Base-by-base conservation (phyloP, 2,797 vertebrate species). In the Danio kyathit region DNA sequence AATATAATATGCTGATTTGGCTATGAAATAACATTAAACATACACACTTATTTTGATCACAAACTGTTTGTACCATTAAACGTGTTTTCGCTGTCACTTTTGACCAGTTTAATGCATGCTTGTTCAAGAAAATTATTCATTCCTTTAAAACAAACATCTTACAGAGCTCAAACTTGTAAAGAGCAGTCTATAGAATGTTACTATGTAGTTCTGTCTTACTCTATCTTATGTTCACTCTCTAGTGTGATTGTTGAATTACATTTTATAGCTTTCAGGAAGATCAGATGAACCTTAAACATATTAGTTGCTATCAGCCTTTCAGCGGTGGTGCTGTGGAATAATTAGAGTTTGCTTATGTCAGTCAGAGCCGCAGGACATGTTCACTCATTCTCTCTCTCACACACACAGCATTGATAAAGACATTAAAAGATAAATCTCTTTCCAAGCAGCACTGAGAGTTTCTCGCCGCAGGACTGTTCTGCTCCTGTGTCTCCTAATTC, bases 341-440 rank as follows among this genome's bases (percentile, higher is more conserved):
- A 67, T 76, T 70, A 41, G 41, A 63, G 74, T 77, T 46, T 70
- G n/a, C 29, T 76, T 73, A 73, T 44, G 60, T 85, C 81, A 67
- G 56, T 60, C 41, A 63, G 46, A 21, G 72, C 65, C 40, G 38
- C 80, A 64, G 17, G 11, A 6, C 4, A 14, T 11, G 6, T 17
- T 4, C n/a, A 17, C 17, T 46, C 13, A 7, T 52, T 66, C 49
- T n/a, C 13, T 16, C 51, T 29, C 51, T 54, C 63, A 60, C 29
- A 60, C 72, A 76, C 17, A 14, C 29, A 48, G 21, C 17, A 19
- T 21, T 49, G 67, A 71, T 71, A 59, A 82, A 59, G 60, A 54
- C 40, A 40, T 65, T 41, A 75, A 76, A 77, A 40, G 29, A 13
- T 66, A 57, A 66, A 5, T 41, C 60, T 86, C 21, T 74, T 38